These are phyloP conservation scores for Hexactinellida sp. DNA, from an alignment of 37 sponge, comb jelly and placozoan genomes.

Conservation along the genomic window DNA sequence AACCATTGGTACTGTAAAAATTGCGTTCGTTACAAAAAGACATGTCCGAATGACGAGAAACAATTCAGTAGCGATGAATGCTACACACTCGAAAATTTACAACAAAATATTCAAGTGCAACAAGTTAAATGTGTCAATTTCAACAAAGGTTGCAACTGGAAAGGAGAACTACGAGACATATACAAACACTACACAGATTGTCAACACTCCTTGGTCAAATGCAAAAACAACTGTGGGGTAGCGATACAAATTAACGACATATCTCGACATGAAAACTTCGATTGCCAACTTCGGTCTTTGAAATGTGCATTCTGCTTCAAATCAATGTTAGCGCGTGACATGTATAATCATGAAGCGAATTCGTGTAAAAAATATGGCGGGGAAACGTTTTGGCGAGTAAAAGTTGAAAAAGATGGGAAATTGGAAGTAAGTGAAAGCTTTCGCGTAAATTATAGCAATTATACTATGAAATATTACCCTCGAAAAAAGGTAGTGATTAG, in stretches of 20 bases:
- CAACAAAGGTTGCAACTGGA: conserved; percentile 6
- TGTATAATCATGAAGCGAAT: not conserved
- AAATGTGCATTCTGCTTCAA: not conserved
- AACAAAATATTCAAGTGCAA: not conserved
- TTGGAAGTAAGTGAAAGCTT: not conserved
- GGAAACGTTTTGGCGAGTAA: conserved; percentile 6
- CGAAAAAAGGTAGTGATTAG: conserved; percentile 7
- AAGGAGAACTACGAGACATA: not conserved
- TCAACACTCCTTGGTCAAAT: not conserved
- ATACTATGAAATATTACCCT: not conserved
- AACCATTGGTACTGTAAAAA: not conserved
- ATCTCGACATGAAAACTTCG: not conserved
- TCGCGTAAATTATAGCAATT: not conserved
- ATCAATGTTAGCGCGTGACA: not conserved
- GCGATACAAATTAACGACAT: not conserved
- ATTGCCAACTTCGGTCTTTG: not conserved
- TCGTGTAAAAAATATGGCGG: conserved; percentile 7
- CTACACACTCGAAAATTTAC: conserved; percentile 8
- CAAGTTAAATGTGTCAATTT: not conserved
- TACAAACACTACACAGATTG: not conserved
- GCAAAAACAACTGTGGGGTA: not conserved
- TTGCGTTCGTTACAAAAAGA: not conserved
- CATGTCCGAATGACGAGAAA: not conserved
- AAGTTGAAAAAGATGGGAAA: not conserved
- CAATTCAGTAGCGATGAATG: not conserved